A percentile compares a stretch with the other conserved stretches of the same genome.
phyloP scores from a whole-genome alignment of 2,113 vertebrate genomes.

The Pholis gunnellus region DNA sequence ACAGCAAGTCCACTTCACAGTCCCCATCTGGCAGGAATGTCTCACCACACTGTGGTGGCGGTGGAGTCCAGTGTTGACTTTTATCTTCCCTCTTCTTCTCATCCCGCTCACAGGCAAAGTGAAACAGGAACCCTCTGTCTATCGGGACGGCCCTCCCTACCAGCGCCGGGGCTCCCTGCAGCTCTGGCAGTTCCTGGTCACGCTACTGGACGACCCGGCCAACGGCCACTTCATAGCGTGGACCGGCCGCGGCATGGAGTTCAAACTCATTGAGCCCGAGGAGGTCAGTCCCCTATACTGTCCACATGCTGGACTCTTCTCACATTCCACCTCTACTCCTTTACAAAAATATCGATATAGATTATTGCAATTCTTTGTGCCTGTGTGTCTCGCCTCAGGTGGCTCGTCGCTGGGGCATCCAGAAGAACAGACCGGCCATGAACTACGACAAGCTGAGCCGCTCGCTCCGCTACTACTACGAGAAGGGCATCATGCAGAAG shows the following conservation, averaged over 20 bases:
- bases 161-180: slow-evolving; percentile 96
- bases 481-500: slow-evolving; percentile 99
- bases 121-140: slow-evolving; percentile 93
- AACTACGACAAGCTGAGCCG: slow-evolving; percentile 99
- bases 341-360: no score
- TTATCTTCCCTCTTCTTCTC: neutral
- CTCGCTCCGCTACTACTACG: slow-evolving; percentile 97
- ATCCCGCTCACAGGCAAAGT: slow-evolving; percentile 87
- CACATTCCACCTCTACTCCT: no score
- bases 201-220: slow-evolving; percentile 93
- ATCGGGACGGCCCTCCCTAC: slow-evolving; percentile 93
- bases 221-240: slow-evolving; percentile 97
- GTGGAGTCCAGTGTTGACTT: slow-evolving; percentile 12
- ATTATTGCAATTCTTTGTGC: neutral
- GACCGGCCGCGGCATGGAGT: slow-evolving; percentile 98
- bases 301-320: no score
- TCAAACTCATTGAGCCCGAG: slow-evolving; percentile 97
- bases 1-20: slow-evolving; percentile 45
- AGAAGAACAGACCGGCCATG: slow-evolving; percentile 98
- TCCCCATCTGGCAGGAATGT: slow-evolving; percentile 60
- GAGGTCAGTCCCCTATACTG: slow-evolving; percentile 83
- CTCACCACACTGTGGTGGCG: slow-evolving; percentile 50
- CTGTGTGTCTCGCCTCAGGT: slow-evolving; percentile 80
- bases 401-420: slow-evolving; percentile 96
- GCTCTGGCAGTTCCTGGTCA: slow-evolving; percentile 98